phyloP scores from a whole-genome alignment of 53 echinoderm and acorn worm genomes.

The Luidia sarsii region DNA sequence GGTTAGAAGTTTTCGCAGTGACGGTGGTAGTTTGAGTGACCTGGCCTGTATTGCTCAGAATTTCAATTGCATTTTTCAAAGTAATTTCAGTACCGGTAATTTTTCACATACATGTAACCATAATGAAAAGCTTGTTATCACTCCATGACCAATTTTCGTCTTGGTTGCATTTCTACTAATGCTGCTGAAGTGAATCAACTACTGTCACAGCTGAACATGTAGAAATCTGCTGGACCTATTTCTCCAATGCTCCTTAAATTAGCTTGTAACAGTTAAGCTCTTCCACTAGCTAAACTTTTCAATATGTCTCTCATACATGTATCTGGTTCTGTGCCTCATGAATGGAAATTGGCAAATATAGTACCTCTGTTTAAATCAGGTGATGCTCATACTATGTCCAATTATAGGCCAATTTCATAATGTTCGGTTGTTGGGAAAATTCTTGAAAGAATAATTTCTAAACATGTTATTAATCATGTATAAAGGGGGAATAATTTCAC shows the following conservation, averaged over 20 bases:
- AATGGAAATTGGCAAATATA: no score
- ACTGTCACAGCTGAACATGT: neutral
- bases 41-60: neutral
- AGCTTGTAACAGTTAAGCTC: neutral
- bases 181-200: slow-evolving; percentile 8
- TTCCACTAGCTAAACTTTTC: slow-evolving; percentile 2
- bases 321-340: neutral
- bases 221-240: no score
- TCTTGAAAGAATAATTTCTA: slow-evolving; percentile 2
- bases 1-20: neutral
- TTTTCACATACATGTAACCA: neutral
- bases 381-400: neutral
- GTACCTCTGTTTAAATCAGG: slow-evolving; percentile 11
- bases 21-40: neutral
- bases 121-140: neutral
- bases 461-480: no score
- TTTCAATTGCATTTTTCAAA: slow-evolving; percentile 18
- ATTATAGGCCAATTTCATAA: neutral
- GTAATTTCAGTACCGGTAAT: neutral
- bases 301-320: slow-evolving; percentile 1
- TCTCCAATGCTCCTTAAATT: slow-evolving; percentile 3
- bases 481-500: no score
- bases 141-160: no score
- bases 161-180: neutral
- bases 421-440: slow-evolving; percentile 10